These are phyloP conservation scores for Dastarcus helophoroides DNA, from an alignment of 2,888 invertebrate genomes.

Conservation along the genomic window DNA sequence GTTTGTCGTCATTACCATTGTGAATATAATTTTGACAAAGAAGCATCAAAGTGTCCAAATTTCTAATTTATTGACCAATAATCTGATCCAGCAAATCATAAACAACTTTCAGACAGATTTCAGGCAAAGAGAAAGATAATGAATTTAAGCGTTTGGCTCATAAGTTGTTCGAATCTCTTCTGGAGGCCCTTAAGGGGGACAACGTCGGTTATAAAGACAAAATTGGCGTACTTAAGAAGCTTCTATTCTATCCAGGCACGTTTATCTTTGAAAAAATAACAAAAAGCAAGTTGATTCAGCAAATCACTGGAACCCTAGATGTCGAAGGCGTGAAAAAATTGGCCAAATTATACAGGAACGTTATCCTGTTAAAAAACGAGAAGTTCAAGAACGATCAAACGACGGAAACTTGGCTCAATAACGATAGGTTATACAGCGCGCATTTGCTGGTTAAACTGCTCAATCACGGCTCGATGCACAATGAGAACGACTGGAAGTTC, in stretches of 20 bases:
- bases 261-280: slow-evolving; percentile 65
- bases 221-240: slow-evolving; percentile 48
- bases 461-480: slow-evolving; percentile 31
- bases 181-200: slow-evolving; percentile 41
- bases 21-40: slow-evolving; percentile 42
- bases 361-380: slow-evolving; percentile 44
- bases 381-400: slow-evolving; percentile 31
- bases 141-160: slow-evolving; percentile 47
- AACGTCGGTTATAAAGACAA: slow-evolving; percentile 41
- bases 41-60: slow-evolving; percentile 40
- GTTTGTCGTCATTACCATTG: slow-evolving; percentile 47
- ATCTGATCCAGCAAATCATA: slow-evolving; percentile 54
- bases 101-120: slow-evolving; percentile 49
- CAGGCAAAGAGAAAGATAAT: slow-evolving; percentile 46
- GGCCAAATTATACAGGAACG: slow-evolving; percentile 48
- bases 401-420: slow-evolving; percentile 52
- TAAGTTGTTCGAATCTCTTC: slow-evolving; percentile 41
- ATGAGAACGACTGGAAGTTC: slow-evolving; percentile 53
- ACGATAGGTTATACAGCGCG: slow-evolving; percentile 56
- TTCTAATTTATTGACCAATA: slow-evolving; percentile 48
- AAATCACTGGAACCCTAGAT: slow-evolving; percentile 49
- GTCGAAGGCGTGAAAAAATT: slow-evolving; percentile 51
- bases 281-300: slow-evolving; percentile 51
- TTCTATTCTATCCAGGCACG: slow-evolving; percentile 58
- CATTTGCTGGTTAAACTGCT: slow-evolving; percentile 41